A percentile compares a stretch with the other conserved stretches of the same genome.
Evolutionary conservation across 2,888 invertebrate species (phyloP).

Genomic region (Drosophila siamana): DNA sequence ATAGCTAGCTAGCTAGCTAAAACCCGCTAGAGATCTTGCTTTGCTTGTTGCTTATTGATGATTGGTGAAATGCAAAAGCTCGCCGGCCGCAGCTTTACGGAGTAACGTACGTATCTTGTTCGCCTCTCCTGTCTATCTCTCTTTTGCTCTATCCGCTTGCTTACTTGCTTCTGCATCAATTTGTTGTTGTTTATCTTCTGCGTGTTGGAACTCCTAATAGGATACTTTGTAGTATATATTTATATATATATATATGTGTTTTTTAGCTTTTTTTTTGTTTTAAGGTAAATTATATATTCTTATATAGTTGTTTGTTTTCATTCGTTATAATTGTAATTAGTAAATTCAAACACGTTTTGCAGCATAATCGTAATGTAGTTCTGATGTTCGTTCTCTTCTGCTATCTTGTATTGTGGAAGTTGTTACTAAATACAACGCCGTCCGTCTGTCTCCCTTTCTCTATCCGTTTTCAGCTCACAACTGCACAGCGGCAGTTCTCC

Average conservation of each 20-base stretch:
- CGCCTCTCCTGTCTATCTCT: constrained; percentile 3
- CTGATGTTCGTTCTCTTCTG: constrained; percentile 53
- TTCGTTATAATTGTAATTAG: constrained; percentile 79
- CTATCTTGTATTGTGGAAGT: constrained; percentile 50
- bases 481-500: constrained; percentile 50
- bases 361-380: constrained; percentile 71
- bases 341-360: constrained; percentile 79
- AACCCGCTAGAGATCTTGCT: constrained; percentile 74
- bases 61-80: constrained; percentile 66
- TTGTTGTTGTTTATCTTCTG: constrained; percentile 60
- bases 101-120: constrained; percentile 43
- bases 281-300: constrained; percentile 65
- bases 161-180: constrained; percentile 50
- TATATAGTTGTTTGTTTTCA: constrained; percentile 59
- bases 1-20: constrained; percentile 61
- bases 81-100: constrained; percentile 72
- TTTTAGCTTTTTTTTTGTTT: constrained; percentile 51
- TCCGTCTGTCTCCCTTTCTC: constrained; percentile 28
- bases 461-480: constrained; percentile 25
- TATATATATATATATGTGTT: constrained; percentile 49
- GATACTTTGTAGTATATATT: constrained; percentile 60
- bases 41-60: constrained; percentile 68
- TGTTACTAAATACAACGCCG: constrained; percentile 59
- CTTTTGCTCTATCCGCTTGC: constrained; percentile 25
- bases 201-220: constrained; percentile 75